Evolutionary conservation across 2,888 invertebrate species (phyloP).

Genomic region (Scaptomyza flava): DNA sequence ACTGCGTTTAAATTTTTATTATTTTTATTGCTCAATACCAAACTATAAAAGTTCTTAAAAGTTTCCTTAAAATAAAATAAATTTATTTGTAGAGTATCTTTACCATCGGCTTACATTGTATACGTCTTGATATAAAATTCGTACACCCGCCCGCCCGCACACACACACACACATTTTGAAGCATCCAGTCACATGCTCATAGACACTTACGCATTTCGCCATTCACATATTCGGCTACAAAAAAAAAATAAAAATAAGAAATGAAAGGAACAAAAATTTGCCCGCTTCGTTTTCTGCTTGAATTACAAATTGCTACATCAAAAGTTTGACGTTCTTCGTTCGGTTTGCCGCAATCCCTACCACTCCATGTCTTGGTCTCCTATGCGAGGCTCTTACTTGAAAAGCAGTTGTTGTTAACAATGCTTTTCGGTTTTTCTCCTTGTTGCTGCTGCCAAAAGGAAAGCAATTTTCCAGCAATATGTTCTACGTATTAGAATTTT

Average conservation of each 20-base stretch:
- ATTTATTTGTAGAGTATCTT: conserved; percentile 8
- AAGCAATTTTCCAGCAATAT: conserved; percentile 78
- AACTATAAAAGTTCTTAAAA: too few relatives aligned
- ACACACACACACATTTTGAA: conserved; percentile 25
- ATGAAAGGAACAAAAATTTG: conserved; percentile 56
- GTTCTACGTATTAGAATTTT: conserved; percentile 76
- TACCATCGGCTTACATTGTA: conserved; percentile 7
- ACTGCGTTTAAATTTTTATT: too few relatives aligned
- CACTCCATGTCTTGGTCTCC: not conserved
- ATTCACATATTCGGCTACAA: conserved; percentile 55
- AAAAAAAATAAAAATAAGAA: conserved; percentile 24
- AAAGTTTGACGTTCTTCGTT: conserved; percentile 81
- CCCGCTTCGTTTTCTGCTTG: conserved; percentile 82
- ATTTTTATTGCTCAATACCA: too few relatives aligned
- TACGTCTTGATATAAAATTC: conserved; percentile 56
- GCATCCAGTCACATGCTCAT: conserved; percentile 32
- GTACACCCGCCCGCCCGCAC: conserved; percentile 29
- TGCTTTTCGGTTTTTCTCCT: conserved; percentile 69
- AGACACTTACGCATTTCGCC: conserved; percentile 29
- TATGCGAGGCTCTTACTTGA: conserved; percentile 21
- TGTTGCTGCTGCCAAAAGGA: conserved; percentile 70
- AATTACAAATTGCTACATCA: conserved; percentile 83
- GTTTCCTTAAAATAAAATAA: not conserved
- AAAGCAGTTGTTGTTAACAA: conserved; percentile 69
- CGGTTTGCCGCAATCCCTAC: conserved; percentile 29